phyloP scores from a whole-genome alignment of 2,113 vertebrate genomes.

The Phalacrocorax aristotelis region DNA sequence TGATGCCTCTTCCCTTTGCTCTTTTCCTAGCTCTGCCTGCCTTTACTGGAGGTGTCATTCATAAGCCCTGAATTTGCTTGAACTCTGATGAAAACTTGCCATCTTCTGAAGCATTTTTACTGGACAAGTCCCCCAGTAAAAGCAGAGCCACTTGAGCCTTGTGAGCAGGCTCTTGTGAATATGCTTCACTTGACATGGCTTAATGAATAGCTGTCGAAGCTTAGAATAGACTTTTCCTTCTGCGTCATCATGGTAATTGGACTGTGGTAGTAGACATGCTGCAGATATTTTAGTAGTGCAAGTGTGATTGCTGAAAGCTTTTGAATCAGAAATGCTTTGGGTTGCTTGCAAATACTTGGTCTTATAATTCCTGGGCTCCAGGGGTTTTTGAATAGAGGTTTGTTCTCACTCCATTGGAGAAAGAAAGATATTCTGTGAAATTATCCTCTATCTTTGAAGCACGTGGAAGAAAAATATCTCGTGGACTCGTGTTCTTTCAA shows the following conservation, averaged over 20 bases:
- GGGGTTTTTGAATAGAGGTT: background rate
- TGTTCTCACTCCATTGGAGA: background rate
- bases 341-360: background rate
- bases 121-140: background rate
- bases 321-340: background rate
- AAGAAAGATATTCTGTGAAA: background rate
- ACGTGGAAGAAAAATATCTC: background rate
- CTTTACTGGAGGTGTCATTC: background rate
- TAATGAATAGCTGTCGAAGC: background rate
- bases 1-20: background rate
- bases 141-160: background rate
- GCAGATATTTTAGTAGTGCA: background rate
- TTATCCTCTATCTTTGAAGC: background rate
- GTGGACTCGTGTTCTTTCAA: background rate
- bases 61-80: background rate
- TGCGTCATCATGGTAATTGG: slow-evolving; percentile 23
- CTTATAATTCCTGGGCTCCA: background rate
- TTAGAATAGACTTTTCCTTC: background rate
- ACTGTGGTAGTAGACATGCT: background rate
- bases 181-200: background rate
- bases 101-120: background rate
- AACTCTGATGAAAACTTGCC: background rate
- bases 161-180: background rate
- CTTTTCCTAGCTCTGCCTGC: background rate
- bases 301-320: slow-evolving; percentile 5